Percentiles rank a stretch among this genome's conserved stretches.
Evolutionary conservation across 2,888 invertebrate species (phyloP).

Genomic region (Leucoma salicis): DNA sequence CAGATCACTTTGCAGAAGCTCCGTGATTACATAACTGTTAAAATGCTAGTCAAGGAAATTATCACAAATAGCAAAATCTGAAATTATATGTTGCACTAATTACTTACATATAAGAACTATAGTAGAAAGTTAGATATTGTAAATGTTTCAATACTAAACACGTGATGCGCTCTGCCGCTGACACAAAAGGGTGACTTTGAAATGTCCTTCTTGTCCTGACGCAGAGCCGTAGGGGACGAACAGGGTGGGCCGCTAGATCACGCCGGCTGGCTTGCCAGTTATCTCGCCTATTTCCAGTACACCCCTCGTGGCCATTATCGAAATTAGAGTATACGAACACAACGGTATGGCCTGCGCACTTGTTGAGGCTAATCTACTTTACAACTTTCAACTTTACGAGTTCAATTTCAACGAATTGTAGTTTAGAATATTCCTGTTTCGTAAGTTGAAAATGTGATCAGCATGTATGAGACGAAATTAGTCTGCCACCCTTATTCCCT

Average conservation of each 20-base stretch:
- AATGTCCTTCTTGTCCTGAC: slow-evolving; percentile 17
- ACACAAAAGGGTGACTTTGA: slow-evolving; percentile 26
- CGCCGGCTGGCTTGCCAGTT: slow-evolving; percentile 30
- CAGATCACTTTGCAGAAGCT: slow-evolving; percentile 99
- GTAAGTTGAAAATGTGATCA: slow-evolving; percentile 15
- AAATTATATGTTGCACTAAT: too few species aligned
- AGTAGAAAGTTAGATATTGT: too few species aligned
- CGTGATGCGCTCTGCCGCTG: slow-evolving; percentile 8
- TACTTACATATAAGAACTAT: too few species aligned
- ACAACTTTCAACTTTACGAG: slow-evolving; percentile 26
- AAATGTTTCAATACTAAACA: neutral
- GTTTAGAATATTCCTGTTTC: slow-evolving; percentile 10
- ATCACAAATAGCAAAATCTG: too few species aligned
- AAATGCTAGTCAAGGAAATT: slow-evolving; percentile 55
- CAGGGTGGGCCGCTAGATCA: slow-evolving; percentile 18
- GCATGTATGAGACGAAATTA: slow-evolving; percentile 11
- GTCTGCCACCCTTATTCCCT: slow-evolving; percentile 6
- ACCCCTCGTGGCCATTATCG: slow-evolving; percentile 55
- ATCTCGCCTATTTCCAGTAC: slow-evolving; percentile 52
- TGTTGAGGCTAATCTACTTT: slow-evolving; percentile 37
- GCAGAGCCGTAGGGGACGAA: slow-evolving; percentile 10
- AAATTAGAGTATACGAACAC: slow-evolving; percentile 51
- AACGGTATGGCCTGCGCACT: slow-evolving; percentile 27
- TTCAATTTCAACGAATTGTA: slow-evolving; percentile 34
- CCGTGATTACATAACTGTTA: slow-evolving; percentile 98